A percentile compares a stretch with the other conserved stretches of the same genome.
Conservation (phyloP, 2,113 vertebrate species). For the Cynopterus brachyotis region DNA sequence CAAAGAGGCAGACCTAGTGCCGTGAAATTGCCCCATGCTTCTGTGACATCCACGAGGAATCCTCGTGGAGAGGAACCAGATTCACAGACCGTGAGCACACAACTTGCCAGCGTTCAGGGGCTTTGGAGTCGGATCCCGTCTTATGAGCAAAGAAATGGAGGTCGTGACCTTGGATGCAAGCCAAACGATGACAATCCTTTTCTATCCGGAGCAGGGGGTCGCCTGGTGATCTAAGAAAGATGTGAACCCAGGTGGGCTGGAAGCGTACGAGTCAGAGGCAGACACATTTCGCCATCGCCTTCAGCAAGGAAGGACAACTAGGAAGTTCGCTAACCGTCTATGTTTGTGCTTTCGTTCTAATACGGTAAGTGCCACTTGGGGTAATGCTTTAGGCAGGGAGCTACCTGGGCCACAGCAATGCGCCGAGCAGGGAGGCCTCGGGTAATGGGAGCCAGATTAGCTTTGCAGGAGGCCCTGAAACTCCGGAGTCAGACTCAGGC, state of each 20-base stretch:
- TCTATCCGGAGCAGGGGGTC: not conserved
- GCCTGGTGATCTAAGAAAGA: not conserved
- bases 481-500: not conserved
- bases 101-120: rapidly evolving
- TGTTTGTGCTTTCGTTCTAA: not conserved
- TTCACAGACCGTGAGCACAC: not conserved
- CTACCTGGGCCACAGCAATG: not conserved
- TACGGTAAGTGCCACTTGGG: not conserved
- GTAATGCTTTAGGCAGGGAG: too few relatives aligned
- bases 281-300: not conserved
- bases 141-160: not conserved
- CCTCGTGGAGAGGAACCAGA: too few relatives aligned
- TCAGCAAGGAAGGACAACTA: not conserved
- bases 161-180: not conserved
- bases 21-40: not conserved
- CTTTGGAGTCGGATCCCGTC: not conserved
- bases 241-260: not conserved
- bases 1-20: not conserved
- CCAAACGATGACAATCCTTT: not conserved
- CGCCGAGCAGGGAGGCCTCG: not conserved
- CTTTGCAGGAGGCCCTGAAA: not conserved
- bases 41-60: not conserved
- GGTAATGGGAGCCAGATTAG: not conserved
- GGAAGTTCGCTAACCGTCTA: not conserved
- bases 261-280: not conserved